Conservation (phyloP, 2,113 vertebrate genomes). For the Cichladusa arquata region DNA sequence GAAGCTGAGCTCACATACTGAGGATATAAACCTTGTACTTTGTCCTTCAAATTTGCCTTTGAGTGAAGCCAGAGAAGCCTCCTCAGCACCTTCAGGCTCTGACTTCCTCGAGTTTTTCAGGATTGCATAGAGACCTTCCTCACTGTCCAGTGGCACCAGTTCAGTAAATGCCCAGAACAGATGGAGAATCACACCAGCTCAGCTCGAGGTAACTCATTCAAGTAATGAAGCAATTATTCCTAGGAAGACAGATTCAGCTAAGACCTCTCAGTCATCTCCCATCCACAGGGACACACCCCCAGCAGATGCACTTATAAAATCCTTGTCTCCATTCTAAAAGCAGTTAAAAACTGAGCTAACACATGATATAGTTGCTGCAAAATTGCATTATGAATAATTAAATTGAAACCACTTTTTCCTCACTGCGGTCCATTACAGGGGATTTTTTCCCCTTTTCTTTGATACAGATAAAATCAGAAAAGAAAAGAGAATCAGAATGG, state of each 20-base stretch:
- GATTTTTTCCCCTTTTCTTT: slow-evolving; percentile 9
- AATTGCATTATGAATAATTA: slow-evolving; percentile 65
- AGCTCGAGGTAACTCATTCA: slow-evolving; percentile 38
- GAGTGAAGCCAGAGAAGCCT: not conserved
- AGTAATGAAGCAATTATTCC: slow-evolving; percentile 70
- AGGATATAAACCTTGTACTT: not conserved
- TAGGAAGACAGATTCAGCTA: slow-evolving; percentile 25
- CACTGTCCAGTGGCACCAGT: slow-evolving; percentile 31
- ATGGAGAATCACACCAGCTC: slow-evolving; percentile 44
- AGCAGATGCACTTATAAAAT: not conserved
- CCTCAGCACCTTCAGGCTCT: not conserved
- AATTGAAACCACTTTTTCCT: not conserved
- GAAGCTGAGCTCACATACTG: not conserved
- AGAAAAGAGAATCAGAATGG: not conserved
- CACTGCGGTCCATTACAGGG: not conserved
- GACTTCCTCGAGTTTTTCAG: not conserved
- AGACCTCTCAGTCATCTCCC: not conserved
- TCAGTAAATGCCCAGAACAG: slow-evolving; percentile 63
- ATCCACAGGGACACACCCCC: not conserved
- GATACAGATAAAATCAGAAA: not conserved
- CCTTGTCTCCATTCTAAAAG: slow-evolving; percentile 47
- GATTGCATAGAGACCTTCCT: not conserved
- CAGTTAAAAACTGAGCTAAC: slow-evolving; percentile 42
- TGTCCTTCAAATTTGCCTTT: not conserved
- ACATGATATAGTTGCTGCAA: slow-evolving; percentile 23